A percentile compares a stretch with the other conserved stretches of the same genome.
phyloP scores from a whole-genome alignment of 1,140 invertebrate species.

The Pristionchus pacificus region DNA sequence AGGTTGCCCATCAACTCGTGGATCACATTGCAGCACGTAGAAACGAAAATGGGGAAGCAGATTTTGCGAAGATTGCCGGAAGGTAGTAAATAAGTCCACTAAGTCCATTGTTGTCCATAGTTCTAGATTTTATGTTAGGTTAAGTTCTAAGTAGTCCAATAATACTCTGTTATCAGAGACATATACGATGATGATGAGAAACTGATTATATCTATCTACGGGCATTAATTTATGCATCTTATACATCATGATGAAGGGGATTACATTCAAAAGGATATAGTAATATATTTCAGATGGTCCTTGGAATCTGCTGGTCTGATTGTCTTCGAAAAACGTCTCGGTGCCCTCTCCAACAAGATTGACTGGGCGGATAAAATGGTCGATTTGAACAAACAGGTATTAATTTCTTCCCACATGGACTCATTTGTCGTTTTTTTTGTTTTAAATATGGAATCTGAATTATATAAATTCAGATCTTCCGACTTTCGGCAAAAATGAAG shows the following conservation, averaged over 20 bases:
- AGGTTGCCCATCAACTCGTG: slow-evolving; percentile 76
- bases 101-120: background rate
- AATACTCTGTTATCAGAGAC: no score
- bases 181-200: no score
- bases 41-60: slow-evolving; percentile 45
- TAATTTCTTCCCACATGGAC: no score
- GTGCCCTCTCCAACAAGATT: slow-evolving; percentile 42
- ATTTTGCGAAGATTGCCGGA: slow-evolving; percentile 48
- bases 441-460: background rate
- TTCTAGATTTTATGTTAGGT: no score
- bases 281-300: background rate
- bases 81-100: slow-evolving; percentile 1
- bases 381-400: slow-evolving; percentile 42
- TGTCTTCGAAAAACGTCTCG: slow-evolving; percentile 58
- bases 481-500: slow-evolving; percentile 48
- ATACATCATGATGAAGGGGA: no score
- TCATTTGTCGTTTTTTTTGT: background rate
- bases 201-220: no score
- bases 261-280: no score
- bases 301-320: slow-evolving; percentile 52
- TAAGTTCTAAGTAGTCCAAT: no score
- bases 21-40: slow-evolving; percentile 54
- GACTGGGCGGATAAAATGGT: slow-evolving; percentile 52
- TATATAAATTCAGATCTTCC: no score
- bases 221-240: no score